Percentiles rank a stretch among this genome's conserved stretches.
These are phyloP conservation scores for Incurvaria masculella DNA, from an alignment of 2,888 invertebrate species.

Conservation along the genomic window DNA sequence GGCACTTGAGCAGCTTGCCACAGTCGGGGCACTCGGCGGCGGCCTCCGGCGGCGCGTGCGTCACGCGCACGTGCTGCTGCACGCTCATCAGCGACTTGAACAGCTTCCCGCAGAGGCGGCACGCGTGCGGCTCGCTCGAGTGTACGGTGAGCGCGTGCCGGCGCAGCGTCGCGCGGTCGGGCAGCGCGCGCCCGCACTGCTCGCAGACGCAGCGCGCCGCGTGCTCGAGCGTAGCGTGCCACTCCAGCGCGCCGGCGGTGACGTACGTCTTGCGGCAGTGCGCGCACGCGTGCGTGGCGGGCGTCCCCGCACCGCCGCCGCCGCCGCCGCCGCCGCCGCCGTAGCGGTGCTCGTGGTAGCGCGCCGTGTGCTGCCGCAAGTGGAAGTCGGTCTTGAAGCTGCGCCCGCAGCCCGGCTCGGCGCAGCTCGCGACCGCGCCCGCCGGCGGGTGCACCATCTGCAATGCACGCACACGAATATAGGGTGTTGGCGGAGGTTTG, in stretches of 20 bases:
- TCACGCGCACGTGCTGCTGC: conserved; percentile 31
- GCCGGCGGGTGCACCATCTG: not conserved
- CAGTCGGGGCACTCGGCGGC: conserved; percentile 22
- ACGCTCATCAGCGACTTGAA: conserved; percentile 41
- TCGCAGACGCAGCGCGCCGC: not conserved
- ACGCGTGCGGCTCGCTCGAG: conserved; percentile 35
- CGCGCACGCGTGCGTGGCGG: not conserved
- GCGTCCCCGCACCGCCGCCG: not conserved
- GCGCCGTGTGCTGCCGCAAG: not conserved
- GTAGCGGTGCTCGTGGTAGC: not conserved
- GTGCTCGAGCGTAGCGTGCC: not conserved
- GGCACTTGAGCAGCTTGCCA: conserved; percentile 24
- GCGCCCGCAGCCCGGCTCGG: not conserved
- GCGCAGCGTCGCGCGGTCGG: conserved; percentile 20
- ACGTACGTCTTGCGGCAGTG: not conserved
- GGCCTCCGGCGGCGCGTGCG: conserved; percentile 26
- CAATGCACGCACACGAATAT: not conserved
- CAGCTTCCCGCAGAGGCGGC: conserved; percentile 37
- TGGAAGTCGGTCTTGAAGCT: not conserved
- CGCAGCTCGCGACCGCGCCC: not conserved
- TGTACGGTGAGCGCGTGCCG: conserved; percentile 23
- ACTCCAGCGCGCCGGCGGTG: not conserved
- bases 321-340: not conserved
- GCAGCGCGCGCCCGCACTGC: conserved; percentile 15
- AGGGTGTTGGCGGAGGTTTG: no score